Conservation (phyloP, 2,888 invertebrate species). For the Andrena marginata region DNA sequence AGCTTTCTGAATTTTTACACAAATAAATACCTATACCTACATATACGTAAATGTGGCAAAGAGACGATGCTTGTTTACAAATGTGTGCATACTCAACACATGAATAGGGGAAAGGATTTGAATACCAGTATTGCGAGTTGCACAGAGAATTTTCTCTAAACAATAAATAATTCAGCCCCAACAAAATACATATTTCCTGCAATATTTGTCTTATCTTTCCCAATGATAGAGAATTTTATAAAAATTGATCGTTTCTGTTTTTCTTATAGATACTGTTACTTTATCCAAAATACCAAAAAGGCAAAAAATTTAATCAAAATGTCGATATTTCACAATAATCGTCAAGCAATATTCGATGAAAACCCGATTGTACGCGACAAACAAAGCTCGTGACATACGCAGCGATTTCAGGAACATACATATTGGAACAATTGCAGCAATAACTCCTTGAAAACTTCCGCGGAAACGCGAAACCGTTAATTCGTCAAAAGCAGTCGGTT, state of each 20-base stretch:
- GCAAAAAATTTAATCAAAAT: too few species aligned
- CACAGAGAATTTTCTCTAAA: background rate
- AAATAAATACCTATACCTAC: too few species aligned
- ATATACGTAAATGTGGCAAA: too few species aligned
- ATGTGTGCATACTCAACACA: too few species aligned
- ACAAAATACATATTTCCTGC: background rate
- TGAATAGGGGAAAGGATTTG: too few species aligned
- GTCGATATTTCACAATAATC: background rate
- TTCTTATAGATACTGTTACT: too few species aligned
- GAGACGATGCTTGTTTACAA: too few species aligned
- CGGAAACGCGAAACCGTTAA: background rate
- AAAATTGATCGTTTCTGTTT: too few species aligned
- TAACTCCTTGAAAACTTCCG: conserved; percentile 15
- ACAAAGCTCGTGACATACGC: background rate
- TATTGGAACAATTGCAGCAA: conserved; percentile 2
- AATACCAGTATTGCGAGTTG: background rate
- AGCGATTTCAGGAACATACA: background rate
- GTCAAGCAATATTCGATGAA: background rate
- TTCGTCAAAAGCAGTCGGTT: conserved; percentile 1
- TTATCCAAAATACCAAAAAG: too few species aligned
- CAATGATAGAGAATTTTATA: too few species aligned
- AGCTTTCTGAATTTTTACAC: too few species aligned
- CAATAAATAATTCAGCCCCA: background rate
- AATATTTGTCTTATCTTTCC: background rate
- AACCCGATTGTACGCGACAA: too few species aligned